Conservation (phyloP, 2,888 invertebrate species). For the Thereva unica region DNA sequence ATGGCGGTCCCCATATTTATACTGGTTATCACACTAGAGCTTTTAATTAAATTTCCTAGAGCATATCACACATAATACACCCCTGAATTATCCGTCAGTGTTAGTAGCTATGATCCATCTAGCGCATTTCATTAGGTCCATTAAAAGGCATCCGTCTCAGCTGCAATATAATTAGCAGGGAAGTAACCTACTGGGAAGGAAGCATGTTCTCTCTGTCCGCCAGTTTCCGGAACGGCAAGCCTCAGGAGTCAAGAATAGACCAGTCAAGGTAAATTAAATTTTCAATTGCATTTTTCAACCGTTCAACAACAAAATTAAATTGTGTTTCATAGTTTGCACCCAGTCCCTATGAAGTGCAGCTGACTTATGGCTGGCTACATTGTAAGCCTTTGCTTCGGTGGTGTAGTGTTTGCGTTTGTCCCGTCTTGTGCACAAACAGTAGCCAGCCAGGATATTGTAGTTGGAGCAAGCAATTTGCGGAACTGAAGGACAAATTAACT, state of each 20-base stretch:
- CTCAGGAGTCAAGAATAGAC: background rate
- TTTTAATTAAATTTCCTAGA: too few relatives aligned
- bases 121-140: conserved; percentile 7
- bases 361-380: too few relatives aligned
- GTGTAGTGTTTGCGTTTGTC: too few relatives aligned
- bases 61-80: too few relatives aligned
- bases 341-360: too few relatives aligned
- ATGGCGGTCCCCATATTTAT: too few relatives aligned
- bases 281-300: conserved; percentile 20
- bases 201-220: background rate
- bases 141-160: background rate
- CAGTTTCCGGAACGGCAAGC: background rate
- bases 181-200: background rate
- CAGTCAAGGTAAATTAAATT: conserved; percentile 21
- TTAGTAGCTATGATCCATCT: background rate
- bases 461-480: too few relatives aligned
- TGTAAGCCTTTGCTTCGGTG: too few relatives aligned
- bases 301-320: conserved; percentile 12
- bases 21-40: too few relatives aligned
- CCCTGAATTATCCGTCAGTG: background rate
- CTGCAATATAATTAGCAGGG: conserved; percentile 4
- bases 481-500: too few relatives aligned
- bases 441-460: too few relatives aligned
- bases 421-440: too few relatives aligned
- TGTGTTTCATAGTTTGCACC: background rate